Percentiles rank a stretch among this genome's conserved stretches.
Conservation (phyloP, 2,888 invertebrate species). For the Agriotes lineatus region DNA sequence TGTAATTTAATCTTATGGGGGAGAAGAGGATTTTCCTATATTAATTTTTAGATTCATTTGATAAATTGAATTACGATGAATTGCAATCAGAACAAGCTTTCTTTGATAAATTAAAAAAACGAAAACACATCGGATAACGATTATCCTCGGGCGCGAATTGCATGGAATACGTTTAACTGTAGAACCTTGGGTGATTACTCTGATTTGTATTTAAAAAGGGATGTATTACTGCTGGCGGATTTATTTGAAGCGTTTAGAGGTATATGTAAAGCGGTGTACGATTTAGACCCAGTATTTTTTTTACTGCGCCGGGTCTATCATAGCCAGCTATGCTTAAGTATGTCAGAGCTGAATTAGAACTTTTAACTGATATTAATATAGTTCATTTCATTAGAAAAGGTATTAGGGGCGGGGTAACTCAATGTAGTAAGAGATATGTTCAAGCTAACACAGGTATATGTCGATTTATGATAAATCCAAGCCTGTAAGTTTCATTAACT, state of each 20-base stretch:
- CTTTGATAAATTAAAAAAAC: neutral
- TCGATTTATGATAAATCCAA: no score
- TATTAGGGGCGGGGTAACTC: neutral
- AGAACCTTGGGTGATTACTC: no score
- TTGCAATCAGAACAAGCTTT: neutral
- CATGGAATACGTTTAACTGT: neutral
- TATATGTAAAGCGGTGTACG: no score
- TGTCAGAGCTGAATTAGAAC: no score
- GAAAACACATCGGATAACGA: neutral
- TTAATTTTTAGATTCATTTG: neutral
- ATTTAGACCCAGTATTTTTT: neutral
- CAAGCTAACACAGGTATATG: neutral
- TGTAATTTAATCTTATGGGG: neutral
- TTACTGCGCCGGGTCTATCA: neutral
- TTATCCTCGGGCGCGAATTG: neutral
- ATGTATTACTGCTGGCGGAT: no score
- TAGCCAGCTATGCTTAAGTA: neutral
- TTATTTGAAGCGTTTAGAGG: no score
- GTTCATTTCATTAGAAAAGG: neutral
- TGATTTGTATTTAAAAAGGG: neutral
- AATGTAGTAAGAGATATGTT: neutral
- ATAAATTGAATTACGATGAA: neutral
- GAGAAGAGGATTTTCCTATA: no score
- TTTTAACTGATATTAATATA: neutral
- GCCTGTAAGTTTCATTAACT: no score